phyloP scores from a whole-genome alignment of 2,797 vertebrate genomes.

The Betta splendens region DNA sequence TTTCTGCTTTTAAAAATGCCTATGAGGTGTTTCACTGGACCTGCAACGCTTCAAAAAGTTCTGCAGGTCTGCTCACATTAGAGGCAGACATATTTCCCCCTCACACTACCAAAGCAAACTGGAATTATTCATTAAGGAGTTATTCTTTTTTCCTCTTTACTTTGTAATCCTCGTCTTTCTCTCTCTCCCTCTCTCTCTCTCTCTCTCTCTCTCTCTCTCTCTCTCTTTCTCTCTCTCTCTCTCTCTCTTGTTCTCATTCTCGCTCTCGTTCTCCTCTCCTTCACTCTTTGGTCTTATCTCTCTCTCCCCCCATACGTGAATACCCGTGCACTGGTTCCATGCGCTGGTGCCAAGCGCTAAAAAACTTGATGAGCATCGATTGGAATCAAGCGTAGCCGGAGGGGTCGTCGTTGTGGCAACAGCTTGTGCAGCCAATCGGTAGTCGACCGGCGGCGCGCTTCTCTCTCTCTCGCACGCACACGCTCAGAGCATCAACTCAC shows the following conservation, averaged over 20 bases:
- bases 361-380: conserved; percentile 62
- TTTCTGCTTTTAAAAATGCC: conserved; percentile 18
- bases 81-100: conserved; percentile 19
- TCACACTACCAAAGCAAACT: neutral
- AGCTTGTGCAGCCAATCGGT: conserved; percentile 45
- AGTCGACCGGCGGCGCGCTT: conserved; percentile 28
- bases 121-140: conserved; percentile 7
- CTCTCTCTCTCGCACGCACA: conserved; percentile 1
- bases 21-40: conserved; percentile 16
- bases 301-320: neutral
- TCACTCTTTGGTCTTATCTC: neutral
- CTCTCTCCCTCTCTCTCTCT: neutral
- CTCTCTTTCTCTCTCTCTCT: no score
- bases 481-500: conserved; percentile 3
- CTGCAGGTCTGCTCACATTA: conserved; percentile 27
- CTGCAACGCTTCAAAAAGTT: conserved; percentile 15
- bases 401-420: conserved; percentile 67
- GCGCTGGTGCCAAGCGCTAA: conserved; percentile 20
- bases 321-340: neutral
- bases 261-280: neutral
- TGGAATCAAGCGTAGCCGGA: conserved; percentile 48
- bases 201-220: neutral
- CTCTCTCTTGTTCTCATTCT: conserved; percentile 1
- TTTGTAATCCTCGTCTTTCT: neutral
- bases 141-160: conserved; percentile 6